These are phyloP conservation scores for Polyploca ridens DNA, from an alignment of 2,888 invertebrate genomes.

Conservation along the genomic window DNA sequence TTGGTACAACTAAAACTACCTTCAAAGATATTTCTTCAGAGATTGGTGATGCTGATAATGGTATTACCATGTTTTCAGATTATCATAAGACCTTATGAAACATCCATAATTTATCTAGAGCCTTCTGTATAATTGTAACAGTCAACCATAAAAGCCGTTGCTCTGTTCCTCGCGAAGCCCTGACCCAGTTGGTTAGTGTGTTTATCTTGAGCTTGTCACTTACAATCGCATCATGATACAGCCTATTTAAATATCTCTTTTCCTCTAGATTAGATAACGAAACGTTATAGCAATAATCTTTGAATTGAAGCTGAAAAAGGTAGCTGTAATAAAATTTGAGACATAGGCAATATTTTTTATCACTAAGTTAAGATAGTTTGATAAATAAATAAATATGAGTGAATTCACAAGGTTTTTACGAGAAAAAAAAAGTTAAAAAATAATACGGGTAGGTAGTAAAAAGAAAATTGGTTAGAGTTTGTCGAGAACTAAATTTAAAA, in stretches of 20 bases:
- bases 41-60: not conserved
- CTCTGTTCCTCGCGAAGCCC: conserved; percentile 35
- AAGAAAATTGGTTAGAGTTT: no score
- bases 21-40: not conserved
- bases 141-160: conserved; percentile 14
- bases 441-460: no score
- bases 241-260: conserved; percentile 11
- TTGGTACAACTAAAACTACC: not conserved
- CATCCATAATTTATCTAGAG: not conserved
- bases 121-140: conserved; percentile 14
- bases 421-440: no score
- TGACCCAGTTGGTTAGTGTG: conserved; percentile 54
- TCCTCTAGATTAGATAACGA: conserved; percentile 31
- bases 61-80: no score
- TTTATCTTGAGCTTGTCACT: conserved; percentile 1
- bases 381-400: not conserved
- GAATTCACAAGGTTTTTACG: no score
- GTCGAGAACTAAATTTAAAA: no score
- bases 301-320: no score
- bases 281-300: not conserved
- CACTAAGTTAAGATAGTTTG: not conserved
- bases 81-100: not conserved
- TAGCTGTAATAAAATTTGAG: no score
- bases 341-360: not conserved
- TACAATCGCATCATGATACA: not conserved